phyloP scores from a whole-genome alignment of 2,797 vertebrate genomes.

The Tauraco hartlaubi region DNA sequence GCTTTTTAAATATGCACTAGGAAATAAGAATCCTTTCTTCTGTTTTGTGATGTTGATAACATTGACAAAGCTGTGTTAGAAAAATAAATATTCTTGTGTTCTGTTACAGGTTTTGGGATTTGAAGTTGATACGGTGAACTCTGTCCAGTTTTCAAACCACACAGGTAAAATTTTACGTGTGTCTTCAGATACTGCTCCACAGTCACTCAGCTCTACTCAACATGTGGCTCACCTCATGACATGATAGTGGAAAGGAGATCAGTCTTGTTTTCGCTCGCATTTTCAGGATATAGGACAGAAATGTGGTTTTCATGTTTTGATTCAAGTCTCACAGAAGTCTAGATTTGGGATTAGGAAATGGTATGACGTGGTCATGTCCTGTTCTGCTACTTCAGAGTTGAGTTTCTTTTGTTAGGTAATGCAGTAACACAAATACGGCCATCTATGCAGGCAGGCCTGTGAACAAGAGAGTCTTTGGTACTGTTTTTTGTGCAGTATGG shows the following conservation, averaged over 20 bases:
- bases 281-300: not conserved
- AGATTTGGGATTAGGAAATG: not conserved
- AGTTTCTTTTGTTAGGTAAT: not conserved
- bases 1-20: not conserved
- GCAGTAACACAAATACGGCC: not conserved
- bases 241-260: not conserved
- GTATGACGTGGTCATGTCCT: not conserved
- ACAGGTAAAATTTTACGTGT: conserved; percentile 86
- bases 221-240: not conserved
- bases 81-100: conserved; percentile 16
- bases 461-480: not conserved
- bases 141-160: conserved; percentile 98
- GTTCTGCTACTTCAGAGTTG: not conserved
- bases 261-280: not conserved
- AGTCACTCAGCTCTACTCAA: not conserved
- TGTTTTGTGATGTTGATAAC: not conserved
- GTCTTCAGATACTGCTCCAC: not conserved
- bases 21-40: not conserved
- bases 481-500: not conserved
- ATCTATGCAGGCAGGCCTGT: not conserved
- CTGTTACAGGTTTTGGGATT: conserved; percentile 92
- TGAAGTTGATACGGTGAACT: conserved; percentile 96
- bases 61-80: not conserved
- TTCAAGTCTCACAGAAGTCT: not conserved
- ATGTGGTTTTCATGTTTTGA: not conserved